These are phyloP conservation scores for Cephus sareptanus DNA, from an alignment of 2,888 invertebrate genomes.

Conservation along the genomic window DNA sequence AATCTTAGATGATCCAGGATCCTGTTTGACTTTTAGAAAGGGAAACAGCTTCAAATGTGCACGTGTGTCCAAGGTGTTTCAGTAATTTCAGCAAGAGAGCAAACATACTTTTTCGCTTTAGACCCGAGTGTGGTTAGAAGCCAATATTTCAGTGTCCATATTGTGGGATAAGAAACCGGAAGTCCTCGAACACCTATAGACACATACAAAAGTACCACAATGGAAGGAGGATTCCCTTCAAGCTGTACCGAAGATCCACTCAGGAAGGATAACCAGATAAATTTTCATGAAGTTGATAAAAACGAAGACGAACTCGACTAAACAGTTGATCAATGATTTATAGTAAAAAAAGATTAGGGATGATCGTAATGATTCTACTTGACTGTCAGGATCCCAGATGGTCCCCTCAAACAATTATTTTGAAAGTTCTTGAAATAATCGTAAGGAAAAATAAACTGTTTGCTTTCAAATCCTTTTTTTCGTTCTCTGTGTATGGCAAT, in stretches of 20 bases:
- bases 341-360: too few species aligned
- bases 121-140: constrained; percentile 42
- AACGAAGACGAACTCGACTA: too few species aligned
- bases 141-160: constrained; percentile 47
- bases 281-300: too few species aligned
- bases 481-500: neutral
- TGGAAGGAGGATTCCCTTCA: constrained; percentile 34
- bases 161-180: constrained; percentile 40
- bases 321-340: too few species aligned
- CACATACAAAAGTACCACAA: constrained; percentile 32
- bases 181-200: constrained; percentile 35
- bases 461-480: neutral
- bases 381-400: too few species aligned
- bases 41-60: neutral
- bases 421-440: too few species aligned
- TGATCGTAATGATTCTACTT: too few species aligned
- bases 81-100: constrained; percentile 15
- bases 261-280: too few species aligned
- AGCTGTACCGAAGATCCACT: constrained; percentile 29
- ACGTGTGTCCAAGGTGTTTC: constrained; percentile 8
- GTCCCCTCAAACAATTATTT: too few species aligned
- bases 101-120: constrained; percentile 11
- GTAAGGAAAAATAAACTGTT: too few species aligned
- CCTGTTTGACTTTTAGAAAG: too few species aligned
- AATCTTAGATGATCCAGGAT: too few species aligned